Percentiles rank a stretch among this genome's conserved stretches.
These are phyloP conservation scores for Nasonia giraulti DNA, from an alignment of 1,140 invertebrate genomes.

Conservation along the genomic window DNA sequence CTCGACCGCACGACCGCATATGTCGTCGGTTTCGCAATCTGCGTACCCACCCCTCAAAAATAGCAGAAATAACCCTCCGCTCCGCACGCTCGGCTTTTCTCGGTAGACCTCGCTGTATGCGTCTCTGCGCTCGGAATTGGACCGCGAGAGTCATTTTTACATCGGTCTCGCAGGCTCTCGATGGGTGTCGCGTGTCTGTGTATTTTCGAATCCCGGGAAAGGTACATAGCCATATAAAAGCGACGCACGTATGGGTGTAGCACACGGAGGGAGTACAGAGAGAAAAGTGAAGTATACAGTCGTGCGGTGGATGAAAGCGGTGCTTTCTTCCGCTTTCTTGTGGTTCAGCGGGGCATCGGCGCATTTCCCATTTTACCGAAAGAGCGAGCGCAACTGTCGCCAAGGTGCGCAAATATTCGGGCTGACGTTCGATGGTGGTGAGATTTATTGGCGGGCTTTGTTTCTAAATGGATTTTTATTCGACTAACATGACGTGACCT, in stretches of 20 bases:
- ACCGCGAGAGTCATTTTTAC: not conserved
- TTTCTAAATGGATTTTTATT: too few species aligned
- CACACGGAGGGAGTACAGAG: too few species aligned
- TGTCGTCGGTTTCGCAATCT: conserved; percentile 52
- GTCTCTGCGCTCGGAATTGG: not conserved
- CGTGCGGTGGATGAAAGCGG: too few species aligned
- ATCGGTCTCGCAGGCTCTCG: not conserved
- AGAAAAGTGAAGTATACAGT: too few species aligned
- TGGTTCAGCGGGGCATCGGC: not conserved
- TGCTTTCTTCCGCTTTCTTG: not conserved
- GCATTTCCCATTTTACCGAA: too few species aligned
- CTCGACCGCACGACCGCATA: conserved; percentile 49
- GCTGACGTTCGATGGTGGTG: too few species aligned
- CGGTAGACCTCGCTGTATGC: not conserved
- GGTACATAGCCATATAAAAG: not conserved
- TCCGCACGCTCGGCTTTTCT: not conserved
- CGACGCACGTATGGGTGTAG: not conserved
- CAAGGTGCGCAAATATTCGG: not conserved
- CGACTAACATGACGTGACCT: too few species aligned
- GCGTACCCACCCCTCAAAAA: conserved; percentile 47
- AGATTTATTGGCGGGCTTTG: too few species aligned
- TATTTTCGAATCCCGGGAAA: not conserved
- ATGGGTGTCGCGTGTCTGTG: too few species aligned
- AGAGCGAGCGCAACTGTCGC: not conserved
- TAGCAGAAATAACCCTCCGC: conserved; percentile 32